Evolutionary conservation across 2,113 vertebrate species (phyloP).

Genomic region (Chionis minor): DNA sequence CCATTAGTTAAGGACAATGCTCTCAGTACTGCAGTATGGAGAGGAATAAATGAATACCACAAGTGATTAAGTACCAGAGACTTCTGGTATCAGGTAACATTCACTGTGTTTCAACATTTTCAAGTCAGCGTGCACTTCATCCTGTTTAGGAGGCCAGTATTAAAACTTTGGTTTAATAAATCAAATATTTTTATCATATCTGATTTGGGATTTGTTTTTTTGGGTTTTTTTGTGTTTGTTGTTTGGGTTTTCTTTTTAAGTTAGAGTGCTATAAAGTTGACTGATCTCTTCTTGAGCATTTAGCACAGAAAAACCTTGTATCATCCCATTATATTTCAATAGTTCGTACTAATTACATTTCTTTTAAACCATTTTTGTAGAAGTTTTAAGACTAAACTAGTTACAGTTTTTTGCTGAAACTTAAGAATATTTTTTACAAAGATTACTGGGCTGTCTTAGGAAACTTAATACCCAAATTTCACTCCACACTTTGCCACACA

Average conservation of each 20-base stretch:
- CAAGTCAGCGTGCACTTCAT: not conserved
- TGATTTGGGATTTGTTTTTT: not conserved
- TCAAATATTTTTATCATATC: not conserved
- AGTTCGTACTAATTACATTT: not conserved
- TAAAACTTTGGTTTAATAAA: not conserved
- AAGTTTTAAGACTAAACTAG: not conserved
- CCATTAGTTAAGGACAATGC: slow-evolving; percentile 32
- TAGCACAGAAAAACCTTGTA: not conserved
- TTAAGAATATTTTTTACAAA: not conserved
- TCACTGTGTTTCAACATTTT: not conserved
- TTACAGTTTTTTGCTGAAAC: not conserved
- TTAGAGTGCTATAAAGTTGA: not conserved
- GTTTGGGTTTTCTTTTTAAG: not conserved
- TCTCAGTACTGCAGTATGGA: not conserved
- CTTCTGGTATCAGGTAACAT: not conserved
- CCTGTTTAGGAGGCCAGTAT: not conserved
- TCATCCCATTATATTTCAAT: not conserved
- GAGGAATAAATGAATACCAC: not conserved
- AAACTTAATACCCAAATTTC: not conserved
- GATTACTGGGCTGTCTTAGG: not conserved
- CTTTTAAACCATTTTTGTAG: not conserved
- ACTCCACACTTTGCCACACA: not conserved
- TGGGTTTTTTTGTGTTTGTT: not conserved
- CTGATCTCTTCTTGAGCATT: not conserved
- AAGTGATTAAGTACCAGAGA: not conserved